These are phyloP conservation scores for Sarcophaga carnaria DNA, from an alignment of 2,888 invertebrate genomes.

Conservation along the genomic window DNA sequence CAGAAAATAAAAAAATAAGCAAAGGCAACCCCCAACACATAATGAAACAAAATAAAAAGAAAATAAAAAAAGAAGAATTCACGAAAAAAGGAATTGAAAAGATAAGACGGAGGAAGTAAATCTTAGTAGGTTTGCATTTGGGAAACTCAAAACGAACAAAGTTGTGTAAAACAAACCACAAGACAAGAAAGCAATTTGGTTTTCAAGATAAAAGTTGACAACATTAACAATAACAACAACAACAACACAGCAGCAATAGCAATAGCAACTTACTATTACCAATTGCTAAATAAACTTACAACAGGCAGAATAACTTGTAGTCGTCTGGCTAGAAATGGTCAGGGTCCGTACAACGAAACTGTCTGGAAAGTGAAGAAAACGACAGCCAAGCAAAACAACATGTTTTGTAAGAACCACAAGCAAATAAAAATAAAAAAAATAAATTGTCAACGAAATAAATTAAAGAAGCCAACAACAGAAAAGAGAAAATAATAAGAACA, in stretches of 20 bases:
- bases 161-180: conserved; percentile 62
- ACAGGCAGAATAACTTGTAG: conserved; percentile 16
- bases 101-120: too few relatives aligned
- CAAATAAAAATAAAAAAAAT: too few relatives aligned
- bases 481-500: too few relatives aligned
- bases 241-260: too few relatives aligned
- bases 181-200: conserved; percentile 68
- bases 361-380: too few relatives aligned
- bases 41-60: neutral
- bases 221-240: neutral
- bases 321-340: neutral
- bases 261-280: too few relatives aligned
- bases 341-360: neutral
- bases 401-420: too few relatives aligned
- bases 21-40: neutral
- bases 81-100: too few relatives aligned
- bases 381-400: too few relatives aligned
- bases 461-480: too few relatives aligned
- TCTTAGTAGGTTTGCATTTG: conserved; percentile 5
- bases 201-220: conserved; percentile 62
- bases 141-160: conserved; percentile 44
- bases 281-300: neutral
- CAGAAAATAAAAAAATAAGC: neutral
- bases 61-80: neutral
- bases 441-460: too few relatives aligned